Evolutionary conservation across 2,113 vertebrate genomes (phyloP), one percentile per base, ranked within the genome.

Genomic region (Brienomyrus brachyistius): DNA sequence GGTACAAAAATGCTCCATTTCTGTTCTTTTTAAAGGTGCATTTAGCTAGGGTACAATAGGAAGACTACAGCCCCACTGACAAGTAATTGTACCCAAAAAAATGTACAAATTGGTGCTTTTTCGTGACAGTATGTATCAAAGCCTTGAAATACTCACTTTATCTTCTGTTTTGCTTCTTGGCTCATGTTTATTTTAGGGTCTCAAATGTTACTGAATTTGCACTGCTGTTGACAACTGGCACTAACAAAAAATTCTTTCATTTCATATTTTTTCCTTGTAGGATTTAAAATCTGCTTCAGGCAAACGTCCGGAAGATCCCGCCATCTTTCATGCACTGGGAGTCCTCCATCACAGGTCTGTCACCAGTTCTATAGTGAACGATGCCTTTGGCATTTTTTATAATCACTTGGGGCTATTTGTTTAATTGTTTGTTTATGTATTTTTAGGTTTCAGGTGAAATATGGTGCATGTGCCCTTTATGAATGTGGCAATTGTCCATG

Each of bases 321-420:
- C 31, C 89, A 93, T 96, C 13, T 93, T 90, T 90, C 94, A 96
- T 35, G 92, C 93, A 4, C 74, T 95, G 2, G 96, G 95, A 89
- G 90, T 95, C 45, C 95, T 95, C 89, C 93, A 91, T 90, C 92
- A 96, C 91, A 96, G 95, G 96, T 97, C 93, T 50, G 91, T 90
- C 43, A 6, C 48, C 74, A 40, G 4, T 21, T 54, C 31, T 54
- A 13, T 17, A 11, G n/a, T 85, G 23, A n/a, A 59, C 9, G 2
- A 70, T 66, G 62, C 31, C 62, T 31, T 70, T 70, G 62, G 59
- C 56, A 66, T 23, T 43, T 23, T 88, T n/a, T 52, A 17, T 50
- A 86, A n/a, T 52, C 31, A 43, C 35, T 54, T 51, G 13, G 21
- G 82, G 11, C 35, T 85, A 21, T 80, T 80, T 80, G 15, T 40